Base-by-base conservation (phyloP, 2,888 invertebrate genomes). In the Dione juno region DNA sequence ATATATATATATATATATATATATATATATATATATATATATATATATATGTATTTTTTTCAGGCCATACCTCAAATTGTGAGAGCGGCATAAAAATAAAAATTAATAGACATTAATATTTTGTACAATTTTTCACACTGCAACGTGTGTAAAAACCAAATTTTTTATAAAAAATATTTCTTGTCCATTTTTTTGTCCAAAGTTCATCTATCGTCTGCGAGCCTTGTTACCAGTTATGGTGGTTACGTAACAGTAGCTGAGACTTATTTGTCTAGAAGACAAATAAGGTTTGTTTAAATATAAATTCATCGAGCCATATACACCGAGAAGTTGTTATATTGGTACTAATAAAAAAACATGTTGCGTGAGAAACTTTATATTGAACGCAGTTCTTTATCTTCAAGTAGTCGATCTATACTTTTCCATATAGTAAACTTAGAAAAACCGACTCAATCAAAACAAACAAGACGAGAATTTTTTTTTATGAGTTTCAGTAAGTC, bases 291-390 rank as follows among this genome's bases (percentile, higher is more conserved):
- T 45, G 68, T 63, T 52, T 16, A 59, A 59, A 68, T 63, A 54
- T 68, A 16, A 63, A 68, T 41, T 53, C 35, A 68, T 53, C 54
- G 35, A 35, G 35, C 68, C 53, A 54, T 61, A 68, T 67, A 61
- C 3, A 61, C 37, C 57, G 37, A 37, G n/a, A 35, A 13, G 28
- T 45, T 6, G 61, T 61, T 35, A 35, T 59, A 59, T 41, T n/a
- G 43, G 9, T 59, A 28, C 28, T 45, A 61, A 61, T 57, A 61
- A 61, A 61, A 57, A 35, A 43, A 28, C 61, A 7, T 14, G 61
- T 28, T 52, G 19, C 50, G 52, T 64, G 64, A 50, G 64, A 64
- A 64, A 64, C 37, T 52, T 61, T 35, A 52, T 52, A 21, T 59
- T 40, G 52, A 40, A 45, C 19, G 35, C 40, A 64, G 28, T 28